Evolutionary conservation across 1,140 invertebrate genomes (phyloP), one percentile per base, ranked within the genome.

Genomic region (Cepaea nemoralis): DNA sequence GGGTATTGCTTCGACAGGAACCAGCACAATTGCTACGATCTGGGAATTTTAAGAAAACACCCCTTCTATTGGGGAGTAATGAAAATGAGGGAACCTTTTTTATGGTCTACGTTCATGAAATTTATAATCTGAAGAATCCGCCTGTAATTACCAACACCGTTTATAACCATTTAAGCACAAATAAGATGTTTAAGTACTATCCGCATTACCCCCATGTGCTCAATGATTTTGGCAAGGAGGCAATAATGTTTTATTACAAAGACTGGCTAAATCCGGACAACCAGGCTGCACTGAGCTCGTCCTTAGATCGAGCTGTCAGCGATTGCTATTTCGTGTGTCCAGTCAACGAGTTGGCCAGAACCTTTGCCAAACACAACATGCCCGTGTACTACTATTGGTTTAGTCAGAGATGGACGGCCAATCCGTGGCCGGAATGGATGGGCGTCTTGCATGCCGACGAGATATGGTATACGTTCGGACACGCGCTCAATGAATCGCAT

Each of bases 281-380:
- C 92, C 94, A 95, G 0, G 93, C 95, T 33, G 94, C 94, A 79
- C 97, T 98, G 91, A 93, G 96, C 67, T 94, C 97, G 88, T 94
- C 95, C 19, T 92, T 98, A 42, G 97, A 98, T 88, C 96, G 97
- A 89, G 96, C 98, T 92, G 96, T 99, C 27, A 97, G 97, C 1
- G 98, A 99, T 91, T 97, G 96, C 89, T 96, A 98, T 86, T 99
- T 99, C 91, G 97, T 97, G 0, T 99, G 98, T 92, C 95, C 96
- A 87, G 96, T 98, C 42, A 97, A 98, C 90, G 96, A 98, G 88
- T 97, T 97, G 87, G 96, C 97, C 0, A 94, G 95, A 85, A 93
- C 95, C 33, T 98, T 98, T 88, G 95, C 97, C 3, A 94, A 96
- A 84, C 95, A 95, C 31, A 95, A 96, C 5, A 96, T 95, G 89